These are phyloP conservation scores for Amphipoea lucens DNA, from an alignment of 2,888 invertebrate species.

Conservation along the genomic window DNA sequence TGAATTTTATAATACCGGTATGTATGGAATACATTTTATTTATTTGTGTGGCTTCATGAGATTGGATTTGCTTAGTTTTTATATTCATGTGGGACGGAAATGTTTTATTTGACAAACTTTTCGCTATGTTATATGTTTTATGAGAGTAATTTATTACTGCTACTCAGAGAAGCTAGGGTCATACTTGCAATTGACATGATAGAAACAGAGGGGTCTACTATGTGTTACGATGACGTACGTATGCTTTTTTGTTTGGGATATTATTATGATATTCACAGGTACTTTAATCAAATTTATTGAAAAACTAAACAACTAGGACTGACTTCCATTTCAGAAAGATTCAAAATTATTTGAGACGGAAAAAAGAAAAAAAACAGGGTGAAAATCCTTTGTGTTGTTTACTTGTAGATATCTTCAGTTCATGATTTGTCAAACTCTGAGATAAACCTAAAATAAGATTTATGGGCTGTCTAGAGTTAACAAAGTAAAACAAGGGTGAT, in stretches of 20 bases:
- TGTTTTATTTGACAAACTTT: constrained; percentile 8
- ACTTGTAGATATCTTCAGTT: background rate
- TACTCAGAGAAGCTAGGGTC: background rate
- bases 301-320: background rate
- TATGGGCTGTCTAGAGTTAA: constrained; percentile 18
- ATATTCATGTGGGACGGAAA: constrained; percentile 5
- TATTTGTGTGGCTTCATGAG: constrained; percentile 34
- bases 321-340: background rate
- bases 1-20: constrained; percentile 74
- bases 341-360: background rate
- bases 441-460: constrained; percentile 23
- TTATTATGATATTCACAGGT: background rate
- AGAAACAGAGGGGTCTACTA: background rate
- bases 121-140: background rate
- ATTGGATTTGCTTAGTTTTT: constrained; percentile 43
- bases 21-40: constrained; percentile 46
- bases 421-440: background rate
- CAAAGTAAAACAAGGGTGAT: constrained; percentile 16
- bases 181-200: background rate
- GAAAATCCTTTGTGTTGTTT: background rate
- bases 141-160: background rate
- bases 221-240: background rate
- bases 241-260: background rate
- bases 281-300: background rate
- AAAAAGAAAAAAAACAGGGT: background rate